Evolutionary conservation across 2,888 invertebrate genomes (phyloP).

Genomic region (Pristionchus entomophagus): DNA sequence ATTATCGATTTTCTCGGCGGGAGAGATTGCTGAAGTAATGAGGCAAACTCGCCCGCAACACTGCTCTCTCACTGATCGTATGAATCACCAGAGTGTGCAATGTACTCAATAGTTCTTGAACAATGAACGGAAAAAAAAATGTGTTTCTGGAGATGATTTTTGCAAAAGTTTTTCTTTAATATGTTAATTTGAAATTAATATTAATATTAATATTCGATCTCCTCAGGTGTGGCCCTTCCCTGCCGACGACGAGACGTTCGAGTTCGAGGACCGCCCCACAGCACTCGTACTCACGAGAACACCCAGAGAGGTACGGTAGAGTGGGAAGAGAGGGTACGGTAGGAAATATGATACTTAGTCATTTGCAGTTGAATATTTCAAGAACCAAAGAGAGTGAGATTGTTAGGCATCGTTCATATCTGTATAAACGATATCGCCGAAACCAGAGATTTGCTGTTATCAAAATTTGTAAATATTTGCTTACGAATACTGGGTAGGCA

Average conservation of each 20-base stretch:
- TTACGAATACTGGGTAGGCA: too few species aligned
- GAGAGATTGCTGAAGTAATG: not conserved
- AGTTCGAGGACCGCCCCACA: conserved; percentile 83
- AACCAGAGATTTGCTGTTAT: too few species aligned
- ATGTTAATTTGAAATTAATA: not conserved
- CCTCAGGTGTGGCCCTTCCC: conserved; percentile 69
- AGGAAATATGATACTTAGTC: too few species aligned
- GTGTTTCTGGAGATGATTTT: too few species aligned
- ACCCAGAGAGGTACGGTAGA: not conserved
- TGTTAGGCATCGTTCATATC: too few species aligned
- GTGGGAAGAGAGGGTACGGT: not conserved
- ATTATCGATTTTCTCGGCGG: not conserved
- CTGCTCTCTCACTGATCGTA: too few species aligned
- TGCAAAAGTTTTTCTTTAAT: not conserved
- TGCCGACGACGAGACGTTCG: conserved; percentile 79
- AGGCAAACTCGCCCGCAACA: not conserved
- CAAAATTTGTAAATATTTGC: too few species aligned
- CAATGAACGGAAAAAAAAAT: not conserved
- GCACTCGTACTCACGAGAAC: conserved; percentile 79
- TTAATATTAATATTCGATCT: not conserved
- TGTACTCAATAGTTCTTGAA: too few species aligned
- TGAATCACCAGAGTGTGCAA: too few species aligned
- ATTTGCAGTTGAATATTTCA: too few species aligned
- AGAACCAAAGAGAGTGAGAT: too few species aligned
- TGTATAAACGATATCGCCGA: too few species aligned